phyloP scores from a whole-genome alignment of 2,888 invertebrate species.

The Elmis aenea region DNA sequence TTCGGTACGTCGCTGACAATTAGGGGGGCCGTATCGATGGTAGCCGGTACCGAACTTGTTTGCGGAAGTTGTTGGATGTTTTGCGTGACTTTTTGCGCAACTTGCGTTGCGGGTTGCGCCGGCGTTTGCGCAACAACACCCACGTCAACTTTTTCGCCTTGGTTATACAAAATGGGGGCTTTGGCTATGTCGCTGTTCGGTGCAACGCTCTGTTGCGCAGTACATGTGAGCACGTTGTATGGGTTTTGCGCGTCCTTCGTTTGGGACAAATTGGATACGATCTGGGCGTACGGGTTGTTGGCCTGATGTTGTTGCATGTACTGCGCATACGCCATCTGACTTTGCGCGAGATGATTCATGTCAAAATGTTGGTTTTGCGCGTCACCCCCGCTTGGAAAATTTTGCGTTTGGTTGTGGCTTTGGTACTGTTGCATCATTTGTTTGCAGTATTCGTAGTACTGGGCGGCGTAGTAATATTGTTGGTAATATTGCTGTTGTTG shows the following conservation, averaged over 20 bases:
- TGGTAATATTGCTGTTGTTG: constrained; percentile 41
- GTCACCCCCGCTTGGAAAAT: no score
- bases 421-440: constrained; percentile 34
- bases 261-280: constrained; percentile 38
- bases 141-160: no score
- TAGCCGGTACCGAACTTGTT: no score
- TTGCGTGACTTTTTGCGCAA: no score
- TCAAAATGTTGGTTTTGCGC: no score
- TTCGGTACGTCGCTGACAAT: not conserved
- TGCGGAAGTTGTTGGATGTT: no score
- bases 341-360: constrained; percentile 5
- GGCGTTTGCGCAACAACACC: no score
- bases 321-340: constrained; percentile 37
- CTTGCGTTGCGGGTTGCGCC: no score
- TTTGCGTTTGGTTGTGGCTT: constrained; percentile 1
- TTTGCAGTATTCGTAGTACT: constrained; percentile 45
- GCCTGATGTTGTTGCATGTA: constrained; percentile 35
- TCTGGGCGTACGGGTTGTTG: constrained; percentile 42
- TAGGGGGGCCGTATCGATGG: no score
- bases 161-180: constrained; percentile 47
- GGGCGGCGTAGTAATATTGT: constrained; percentile 42
- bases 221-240: not conserved
- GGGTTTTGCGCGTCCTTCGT: constrained; percentile 30
- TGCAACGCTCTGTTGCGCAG: constrained; percentile 9
- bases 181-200: constrained; percentile 27